phyloP scores from a whole-genome alignment of 2,797 vertebrate genomes.

The Ctenosaura bakeri region DNA sequence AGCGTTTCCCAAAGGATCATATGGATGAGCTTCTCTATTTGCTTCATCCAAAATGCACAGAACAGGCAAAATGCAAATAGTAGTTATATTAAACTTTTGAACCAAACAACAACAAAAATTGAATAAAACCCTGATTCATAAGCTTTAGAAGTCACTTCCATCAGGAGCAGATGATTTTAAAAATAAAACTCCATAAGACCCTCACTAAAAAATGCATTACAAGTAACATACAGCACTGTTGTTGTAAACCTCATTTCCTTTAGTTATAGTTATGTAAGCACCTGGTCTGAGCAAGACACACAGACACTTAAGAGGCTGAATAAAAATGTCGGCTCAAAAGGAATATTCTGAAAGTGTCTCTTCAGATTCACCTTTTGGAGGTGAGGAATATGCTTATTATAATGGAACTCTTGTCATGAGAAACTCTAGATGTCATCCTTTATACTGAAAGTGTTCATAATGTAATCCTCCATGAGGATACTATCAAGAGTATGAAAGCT shows the following conservation, averaged over 20 bases:
- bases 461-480: constrained; percentile 24
- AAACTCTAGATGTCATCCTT: constrained; percentile 26
- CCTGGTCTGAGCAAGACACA: constrained; percentile 56
- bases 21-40: neutral
- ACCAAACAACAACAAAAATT: neutral
- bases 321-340: constrained; percentile 60
- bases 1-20: constrained; percentile 8
- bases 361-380: constrained; percentile 13
- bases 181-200: constrained; percentile 13
- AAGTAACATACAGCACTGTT: constrained; percentile 53
- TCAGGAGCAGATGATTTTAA: constrained; percentile 9
- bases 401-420: constrained; percentile 56
- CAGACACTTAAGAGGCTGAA: constrained; percentile 61
- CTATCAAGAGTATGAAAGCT: neutral
- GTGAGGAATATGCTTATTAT: constrained; percentile 49
- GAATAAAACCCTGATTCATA: constrained; percentile 20
- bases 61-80: constrained; percentile 38
- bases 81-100: constrained; percentile 10
- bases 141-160: constrained; percentile 9
- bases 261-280: constrained; percentile 5
- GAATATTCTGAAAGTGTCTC: constrained; percentile 50
- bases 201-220: constrained; percentile 56
- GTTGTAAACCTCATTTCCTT: constrained; percentile 56
- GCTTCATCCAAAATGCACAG: neutral
- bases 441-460: constrained; percentile 51